Base-by-base conservation (phyloP, 2,888 invertebrate species). In the Agelastica alni region DNA sequence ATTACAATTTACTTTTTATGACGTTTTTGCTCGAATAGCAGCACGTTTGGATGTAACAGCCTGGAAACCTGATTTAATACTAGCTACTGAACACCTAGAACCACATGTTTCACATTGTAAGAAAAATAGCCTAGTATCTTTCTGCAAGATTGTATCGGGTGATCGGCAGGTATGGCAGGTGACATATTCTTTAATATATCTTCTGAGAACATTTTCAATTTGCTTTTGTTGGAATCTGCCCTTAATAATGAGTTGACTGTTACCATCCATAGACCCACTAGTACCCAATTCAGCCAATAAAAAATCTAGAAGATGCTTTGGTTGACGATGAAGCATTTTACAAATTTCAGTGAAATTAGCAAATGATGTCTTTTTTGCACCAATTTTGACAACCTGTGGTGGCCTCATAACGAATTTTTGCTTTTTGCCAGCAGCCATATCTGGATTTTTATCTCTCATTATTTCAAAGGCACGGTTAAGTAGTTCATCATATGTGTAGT, bases 131-230 rank as follows among this genome's bases (percentile, higher is more conserved):
- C 99, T 85, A 37, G 97, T 98, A 78, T 99, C 99, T 80, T 99
- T 99, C 80, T 98, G 97, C 61, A 99, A 82, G 71, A 96, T 93
- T 13, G 99, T 99, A 76, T 99, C 98, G 1, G 98, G 96, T 6
- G 97, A 98, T 67, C 96, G 90, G 81, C 99, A 99, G 51, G 99
- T 99, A 79, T 99, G 99, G 82, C 99, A 99, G 58, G 98, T 99
- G 37, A 99, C 99, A 79, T 99, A 99, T 84, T 99, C 99, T 78
- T 93, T 93, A 66, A 93, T 93, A 80, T 96, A 93, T 76, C 82
- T 87, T 79, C 97, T 88, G 67, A 99, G 84, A 32, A 99, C 98
- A 81, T 96, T 98, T 80, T 99, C 99, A 77, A 99, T 98, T 81
- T 99, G 99, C 83, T 99, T 99, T 74, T 98, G 98, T 78, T 98